Base-by-base conservation (phyloP, 1,140 invertebrate species). In the Drosophila virilis region DNA sequence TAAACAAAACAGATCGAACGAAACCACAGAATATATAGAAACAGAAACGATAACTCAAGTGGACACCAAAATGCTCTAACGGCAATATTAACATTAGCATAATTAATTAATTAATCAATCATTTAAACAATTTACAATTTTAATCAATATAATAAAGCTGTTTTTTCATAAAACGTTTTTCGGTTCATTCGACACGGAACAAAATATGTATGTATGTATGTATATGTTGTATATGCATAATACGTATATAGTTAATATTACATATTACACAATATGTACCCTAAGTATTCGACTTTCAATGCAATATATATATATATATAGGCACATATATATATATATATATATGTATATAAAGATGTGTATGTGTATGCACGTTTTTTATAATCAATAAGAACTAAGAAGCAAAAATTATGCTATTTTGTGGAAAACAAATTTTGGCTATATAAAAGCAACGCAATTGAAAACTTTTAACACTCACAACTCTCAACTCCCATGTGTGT, bases 351-450 rank as follows among this genome's bases (percentile, higher is more conserved):
- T 28, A 28, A 28, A 28, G 15, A 55, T 46, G 6, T 67, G 37
- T 58, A n/a, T 74, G 58, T 57, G 59, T 33, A 46, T 50, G 45
- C 59, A 52, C 37, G 58, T 52, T 65, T 60, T 60, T 28, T 28
- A 68, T 66, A 71, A 72, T 74, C 32, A 48, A 70, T 80, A 78
- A 82, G 54, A 88, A 82, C 83, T 83, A 88, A 89, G 64, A 64
- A 79, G 78, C 71, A 69, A 86, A 77, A 84, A 86, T 88, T 88
- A 88, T 80, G 68, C 84, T 88, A 88, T 48, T 48, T 67, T 64
- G 74, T 84, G 77, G 77, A 89, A 82, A 89, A 89, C 77, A 79
- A 89, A 90, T 89, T 89, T 89, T 80, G 80, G 85, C 84, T 89
- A 89, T 89, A 89, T 74, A 52, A 88, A 88, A 79, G 84, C 80